Evolutionary conservation across 2,113 vertebrate genomes (phyloP).

Genomic region (Poecile atricapillus): DNA sequence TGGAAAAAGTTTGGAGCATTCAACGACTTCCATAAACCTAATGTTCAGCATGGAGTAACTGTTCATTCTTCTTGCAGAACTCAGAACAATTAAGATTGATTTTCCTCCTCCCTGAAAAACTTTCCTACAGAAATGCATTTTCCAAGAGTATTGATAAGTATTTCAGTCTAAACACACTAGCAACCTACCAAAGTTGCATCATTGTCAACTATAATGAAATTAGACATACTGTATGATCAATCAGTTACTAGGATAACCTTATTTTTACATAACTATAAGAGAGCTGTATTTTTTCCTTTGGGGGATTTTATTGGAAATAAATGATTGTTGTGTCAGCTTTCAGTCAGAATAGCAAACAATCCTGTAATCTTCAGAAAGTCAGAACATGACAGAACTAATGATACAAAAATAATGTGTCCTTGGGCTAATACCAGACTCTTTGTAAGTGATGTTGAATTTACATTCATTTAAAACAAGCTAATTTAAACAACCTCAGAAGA

Average conservation of each 20-base stretch:
- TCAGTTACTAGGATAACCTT: conserved; percentile 39
- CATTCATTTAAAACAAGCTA: not conserved
- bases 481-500: conserved; percentile 7
- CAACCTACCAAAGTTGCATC: not conserved
- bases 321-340: not conserved
- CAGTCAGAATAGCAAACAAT: conserved; percentile 23
- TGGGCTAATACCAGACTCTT: not conserved
- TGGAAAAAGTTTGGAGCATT: conserved; percentile 70
- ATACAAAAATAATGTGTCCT: conserved; percentile 26
- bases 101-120: not conserved
- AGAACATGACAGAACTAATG: not conserved
- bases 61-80: conserved; percentile 28
- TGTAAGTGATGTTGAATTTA: not conserved
- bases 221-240: not conserved
- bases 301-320: not conserved
- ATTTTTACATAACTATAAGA: not conserved
- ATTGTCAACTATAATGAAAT: conserved; percentile 29
- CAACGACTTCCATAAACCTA: conserved; percentile 48
- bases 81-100: not conserved
- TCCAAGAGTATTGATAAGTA: not conserved
- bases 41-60: not conserved
- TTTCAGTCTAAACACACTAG: not conserved
- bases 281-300: not conserved
- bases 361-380: not conserved
- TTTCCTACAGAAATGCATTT: not conserved